Percentiles rank a stretch among this genome's conserved stretches.
phyloP scores from a whole-genome alignment of 2,113 vertebrate species.

The Romanogobio albipinnatus region DNA sequence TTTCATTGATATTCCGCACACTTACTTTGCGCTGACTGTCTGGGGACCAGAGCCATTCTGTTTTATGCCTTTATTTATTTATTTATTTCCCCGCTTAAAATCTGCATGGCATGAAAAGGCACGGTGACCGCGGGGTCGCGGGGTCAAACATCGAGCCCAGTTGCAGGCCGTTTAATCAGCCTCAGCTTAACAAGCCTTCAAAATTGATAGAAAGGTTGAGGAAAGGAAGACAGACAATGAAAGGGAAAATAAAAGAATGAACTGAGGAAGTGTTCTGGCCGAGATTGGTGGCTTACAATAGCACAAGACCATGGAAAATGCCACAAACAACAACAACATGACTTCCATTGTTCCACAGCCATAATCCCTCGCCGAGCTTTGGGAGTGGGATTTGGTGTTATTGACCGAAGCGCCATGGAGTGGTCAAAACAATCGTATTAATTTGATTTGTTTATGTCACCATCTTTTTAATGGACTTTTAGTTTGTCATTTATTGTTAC shows the following conservation, averaged over 20 bases:
- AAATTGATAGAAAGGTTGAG: slow-evolving; percentile 35
- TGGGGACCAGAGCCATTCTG: slow-evolving; percentile 63
- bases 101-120: slow-evolving; percentile 54
- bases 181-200: slow-evolving; percentile 60
- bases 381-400: slow-evolving; percentile 65
- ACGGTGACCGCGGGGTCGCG: slow-evolving; percentile 52
- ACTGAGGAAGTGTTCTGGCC: slow-evolving; percentile 43
- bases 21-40: slow-evolving; percentile 69
- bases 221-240: slow-evolving; percentile 29
- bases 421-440: slow-evolving; percentile 64
- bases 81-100: slow-evolving; percentile 61
- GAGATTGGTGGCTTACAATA: slow-evolving; percentile 42
- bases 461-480: too few relatives aligned
- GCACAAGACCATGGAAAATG: slow-evolving; percentile 6
- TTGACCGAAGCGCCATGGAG: slow-evolving; percentile 58
- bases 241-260: not conserved
- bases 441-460: slow-evolving; percentile 57
- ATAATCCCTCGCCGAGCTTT: slow-evolving; percentile 59
- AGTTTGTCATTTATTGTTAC: too few relatives aligned
- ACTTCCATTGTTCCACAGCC: slow-evolving; percentile 63
- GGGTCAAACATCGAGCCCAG: slow-evolving; percentile 62
- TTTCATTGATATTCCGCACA: slow-evolving; percentile 76
- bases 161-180: slow-evolving; percentile 58
- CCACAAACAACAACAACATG: slow-evolving; percentile 55
- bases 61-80: slow-evolving; percentile 68